These are phyloP conservation scores for Hydrophis major DNA, from an alignment of 2,797 vertebrate species.

Conservation along the genomic window DNA sequence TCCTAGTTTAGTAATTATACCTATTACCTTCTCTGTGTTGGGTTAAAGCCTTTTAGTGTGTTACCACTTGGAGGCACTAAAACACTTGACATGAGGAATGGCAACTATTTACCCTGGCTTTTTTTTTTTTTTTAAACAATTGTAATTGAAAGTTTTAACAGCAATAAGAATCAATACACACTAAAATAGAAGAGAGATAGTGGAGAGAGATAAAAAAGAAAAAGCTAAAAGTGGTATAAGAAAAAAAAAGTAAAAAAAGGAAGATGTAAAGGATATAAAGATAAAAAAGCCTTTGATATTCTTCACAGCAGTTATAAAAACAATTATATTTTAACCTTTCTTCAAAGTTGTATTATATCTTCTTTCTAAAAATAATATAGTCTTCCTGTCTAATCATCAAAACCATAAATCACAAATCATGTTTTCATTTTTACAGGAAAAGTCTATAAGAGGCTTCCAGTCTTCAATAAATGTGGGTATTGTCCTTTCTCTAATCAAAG, in stretches of 20 bases:
- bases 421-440: background rate
- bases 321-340: background rate
- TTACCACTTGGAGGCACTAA: slow-evolving; percentile 39
- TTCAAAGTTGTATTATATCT: background rate
- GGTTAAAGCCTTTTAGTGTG: background rate
- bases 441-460: background rate
- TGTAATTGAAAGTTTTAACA: background rate
- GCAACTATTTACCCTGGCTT: background rate
- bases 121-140: background rate
- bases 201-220: background rate
- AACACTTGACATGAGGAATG: background rate
- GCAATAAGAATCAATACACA: background rate
- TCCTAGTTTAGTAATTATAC: background rate
- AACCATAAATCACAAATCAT: background rate
- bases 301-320: background rate
- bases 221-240: background rate
- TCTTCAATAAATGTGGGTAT: background rate
- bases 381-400: background rate
- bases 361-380: background rate
- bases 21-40: background rate
- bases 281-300: background rate
- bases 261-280: background rate
- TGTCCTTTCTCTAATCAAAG: background rate
- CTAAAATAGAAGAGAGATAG: background rate
- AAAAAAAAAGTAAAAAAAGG: background rate